Evolutionary conservation across 2,888 invertebrate genomes (phyloP), one percentile per base, ranked within the genome.

Genomic region (Tipula vernalis): DNA sequence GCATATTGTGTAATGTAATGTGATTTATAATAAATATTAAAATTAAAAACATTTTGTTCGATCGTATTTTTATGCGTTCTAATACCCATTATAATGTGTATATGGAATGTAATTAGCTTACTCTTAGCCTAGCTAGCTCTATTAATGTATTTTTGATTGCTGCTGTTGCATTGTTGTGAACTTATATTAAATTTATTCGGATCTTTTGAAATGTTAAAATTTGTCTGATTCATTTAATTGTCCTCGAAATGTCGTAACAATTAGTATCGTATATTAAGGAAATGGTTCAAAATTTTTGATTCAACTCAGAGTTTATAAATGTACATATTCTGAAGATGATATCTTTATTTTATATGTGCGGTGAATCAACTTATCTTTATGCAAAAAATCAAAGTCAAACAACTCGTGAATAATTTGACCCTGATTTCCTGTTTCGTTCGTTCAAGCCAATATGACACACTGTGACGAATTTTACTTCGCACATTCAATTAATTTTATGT

Each of bases 371-470:
- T 71, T 71, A 18, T n/a, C 51, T 4, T n/a, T 28, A 71, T 71
- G 71, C 28, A 71, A 12, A 71, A 28, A 10, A 28, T 71, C 71
- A 28, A 71, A 71, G 71, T 71, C 28, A 71, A 71, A 71, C 71
- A 6, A 71, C 71, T 71, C 71, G 71, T 71, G 71, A 71, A 71
- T 71, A 28, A 71, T 71, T 71, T 71, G 71, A 71, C 71, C 71
- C 71, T 71, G 71, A 71, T 71, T 71, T 71, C 71, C 71, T 71
- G 71, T 71, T 71, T 71, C 71, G 71, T 71, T 71, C 71, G 71
- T 71, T 71, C 71, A 71, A 71, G 71, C 71, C 71, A 71, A 71
- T 71, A 71, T 71, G 71, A 71, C 71, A 71, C 71, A 71, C 71
- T 28, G 71, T 71, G 71, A 71, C 71, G 71, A 71, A 71, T 71